Percentiles rank a stretch among this genome's conserved stretches.
These are phyloP conservation scores for Eretmocerus hayati DNA, from an alignment of 2,888 invertebrate genomes.

Conservation along the genomic window DNA sequence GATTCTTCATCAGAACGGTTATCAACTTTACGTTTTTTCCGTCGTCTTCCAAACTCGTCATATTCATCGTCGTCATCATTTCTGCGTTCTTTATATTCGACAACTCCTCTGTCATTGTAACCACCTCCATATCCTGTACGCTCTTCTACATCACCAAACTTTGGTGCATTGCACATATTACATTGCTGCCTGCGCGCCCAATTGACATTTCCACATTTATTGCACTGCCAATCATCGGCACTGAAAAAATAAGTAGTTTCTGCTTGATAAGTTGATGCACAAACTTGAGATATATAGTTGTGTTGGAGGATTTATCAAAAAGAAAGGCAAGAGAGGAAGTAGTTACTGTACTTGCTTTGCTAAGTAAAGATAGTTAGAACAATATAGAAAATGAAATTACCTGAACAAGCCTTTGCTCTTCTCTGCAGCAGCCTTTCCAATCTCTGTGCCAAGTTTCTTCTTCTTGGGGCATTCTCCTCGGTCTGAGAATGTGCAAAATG, in stretches of 20 bases:
- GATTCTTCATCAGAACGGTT: constrained; percentile 46
- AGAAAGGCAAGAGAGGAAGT: no score
- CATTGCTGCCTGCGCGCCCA: constrained; percentile 95
- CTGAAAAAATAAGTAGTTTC: constrained; percentile 55
- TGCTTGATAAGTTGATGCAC: no score
- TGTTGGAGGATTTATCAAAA: no score
- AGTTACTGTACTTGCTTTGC: no score
- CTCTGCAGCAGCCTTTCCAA: constrained; percentile 96
- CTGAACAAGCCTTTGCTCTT: constrained; percentile 87
- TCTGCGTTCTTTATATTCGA: constrained; percentile 86
- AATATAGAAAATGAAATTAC: constrained; percentile 29
- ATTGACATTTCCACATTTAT: constrained; percentile 99
- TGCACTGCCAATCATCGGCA: constrained; percentile 99
- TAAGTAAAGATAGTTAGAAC: no score
- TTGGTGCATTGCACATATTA: constrained; percentile 98
- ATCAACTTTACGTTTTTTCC: constrained; percentile 54
- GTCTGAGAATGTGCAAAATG: constrained; percentile 35
- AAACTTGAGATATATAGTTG: no score
- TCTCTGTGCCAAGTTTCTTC: constrained; percentile 89
- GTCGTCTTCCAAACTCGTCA: constrained; percentile 77
- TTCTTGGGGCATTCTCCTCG: constrained; percentile 53
- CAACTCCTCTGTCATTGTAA: constrained; percentile 92
- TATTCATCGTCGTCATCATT: constrained; percentile 89
- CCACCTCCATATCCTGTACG: constrained; percentile 79
- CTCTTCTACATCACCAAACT: constrained; percentile 87